A percentile compares a stretch with the other conserved stretches of the same genome.
Conservation (phyloP, 2,113 vertebrate species). For the Climacteris rufus region DNA sequence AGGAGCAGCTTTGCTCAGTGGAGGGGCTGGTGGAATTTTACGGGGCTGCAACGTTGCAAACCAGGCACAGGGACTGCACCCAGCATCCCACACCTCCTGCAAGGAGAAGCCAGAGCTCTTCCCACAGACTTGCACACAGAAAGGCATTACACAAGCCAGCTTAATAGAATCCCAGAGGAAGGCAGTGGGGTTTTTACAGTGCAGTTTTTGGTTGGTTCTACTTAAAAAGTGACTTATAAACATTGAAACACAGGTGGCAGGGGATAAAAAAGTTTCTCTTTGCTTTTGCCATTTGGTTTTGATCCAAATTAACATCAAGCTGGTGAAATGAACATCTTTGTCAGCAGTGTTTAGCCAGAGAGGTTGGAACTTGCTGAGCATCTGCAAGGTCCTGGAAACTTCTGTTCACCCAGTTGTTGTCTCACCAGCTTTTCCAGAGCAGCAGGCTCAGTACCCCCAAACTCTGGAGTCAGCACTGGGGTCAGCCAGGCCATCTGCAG, state of each 20-base stretch:
- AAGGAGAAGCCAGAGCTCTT: background rate
- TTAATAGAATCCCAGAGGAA: background rate
- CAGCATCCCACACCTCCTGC: background rate
- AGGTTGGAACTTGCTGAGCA: accelerated
- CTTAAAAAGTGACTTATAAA: background rate
- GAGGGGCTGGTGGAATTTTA: background rate
- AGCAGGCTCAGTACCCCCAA: background rate
- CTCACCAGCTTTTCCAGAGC: background rate
- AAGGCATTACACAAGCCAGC: background rate
- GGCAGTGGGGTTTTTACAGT: background rate
- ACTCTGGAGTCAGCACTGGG: background rate
- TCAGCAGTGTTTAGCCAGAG: background rate
- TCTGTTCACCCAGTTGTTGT: background rate
- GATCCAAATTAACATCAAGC: background rate
- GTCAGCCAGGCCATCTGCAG: background rate
- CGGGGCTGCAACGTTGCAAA: accelerated
- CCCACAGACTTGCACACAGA: background rate
- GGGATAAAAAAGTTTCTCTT: background rate
- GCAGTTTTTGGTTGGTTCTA: background rate
- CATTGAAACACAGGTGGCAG: background rate
- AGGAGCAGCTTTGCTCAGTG: accelerated
- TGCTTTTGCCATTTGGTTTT: background rate
- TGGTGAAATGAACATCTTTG: background rate
- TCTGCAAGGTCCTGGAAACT: background rate
- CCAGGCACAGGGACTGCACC: background rate